Evolutionary conservation across 2,888 invertebrate genomes (phyloP).

Genomic region (Coelinius sp.): DNA sequence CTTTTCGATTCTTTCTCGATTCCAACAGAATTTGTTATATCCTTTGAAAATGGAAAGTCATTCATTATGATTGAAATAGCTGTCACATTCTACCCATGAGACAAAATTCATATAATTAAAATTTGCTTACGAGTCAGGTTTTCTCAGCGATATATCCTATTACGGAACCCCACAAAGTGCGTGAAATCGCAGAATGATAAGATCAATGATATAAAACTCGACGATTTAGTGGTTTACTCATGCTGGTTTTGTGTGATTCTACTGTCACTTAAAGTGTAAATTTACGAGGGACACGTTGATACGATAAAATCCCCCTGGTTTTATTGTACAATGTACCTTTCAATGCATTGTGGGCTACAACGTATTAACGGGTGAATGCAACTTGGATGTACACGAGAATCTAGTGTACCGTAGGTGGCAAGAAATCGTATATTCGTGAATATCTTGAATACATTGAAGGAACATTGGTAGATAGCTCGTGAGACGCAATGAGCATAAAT

Average conservation of each 20-base stretch:
- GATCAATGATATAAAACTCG: background rate
- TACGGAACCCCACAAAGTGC: background rate
- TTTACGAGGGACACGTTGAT: constrained; percentile 16
- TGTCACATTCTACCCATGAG: no score
- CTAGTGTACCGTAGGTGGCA: constrained; percentile 4
- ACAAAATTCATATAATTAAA: constrained; percentile 3
- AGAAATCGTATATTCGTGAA: constrained; percentile 30
- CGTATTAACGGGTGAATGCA: constrained; percentile 13
- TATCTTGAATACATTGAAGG: constrained; percentile 33
- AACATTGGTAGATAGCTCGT: constrained; percentile 59
- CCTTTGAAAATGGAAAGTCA: no score
- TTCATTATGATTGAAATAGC: no score
- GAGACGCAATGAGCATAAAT: constrained; percentile 48
- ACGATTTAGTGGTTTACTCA: background rate
- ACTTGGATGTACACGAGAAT: constrained; percentile 11
- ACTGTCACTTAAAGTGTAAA: constrained; percentile 11
- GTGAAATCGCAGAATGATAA: background rate
- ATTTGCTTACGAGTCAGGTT: background rate
- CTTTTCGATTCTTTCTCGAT: no score
- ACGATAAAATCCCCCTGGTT: background rate
- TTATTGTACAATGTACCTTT: background rate
- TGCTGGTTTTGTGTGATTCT: background rate
- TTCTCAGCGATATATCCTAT: background rate
- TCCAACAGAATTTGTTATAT: no score
- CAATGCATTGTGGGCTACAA: background rate